Conservation (phyloP, 1,140 invertebrate species). For the Bombus ignitus region DNA sequence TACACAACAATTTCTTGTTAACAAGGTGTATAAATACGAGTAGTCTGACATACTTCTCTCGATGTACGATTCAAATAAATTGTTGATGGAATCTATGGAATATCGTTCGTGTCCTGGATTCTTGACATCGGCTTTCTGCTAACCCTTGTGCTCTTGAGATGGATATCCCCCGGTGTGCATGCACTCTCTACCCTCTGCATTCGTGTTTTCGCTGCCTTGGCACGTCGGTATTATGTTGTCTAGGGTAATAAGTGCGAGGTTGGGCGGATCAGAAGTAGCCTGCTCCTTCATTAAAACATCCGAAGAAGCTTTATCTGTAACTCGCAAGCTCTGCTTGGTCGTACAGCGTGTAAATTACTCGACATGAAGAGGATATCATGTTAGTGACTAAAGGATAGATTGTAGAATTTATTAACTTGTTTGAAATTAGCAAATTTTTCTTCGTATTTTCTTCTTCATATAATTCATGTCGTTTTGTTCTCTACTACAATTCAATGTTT, state of each 20-base stretch:
- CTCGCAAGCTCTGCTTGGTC: background rate
- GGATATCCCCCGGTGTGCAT: background rate
- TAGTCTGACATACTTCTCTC: conserved; percentile 31
- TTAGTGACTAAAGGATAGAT: background rate
- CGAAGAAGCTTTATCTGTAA: conserved; percentile 27
- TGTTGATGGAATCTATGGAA: conserved; percentile 7
- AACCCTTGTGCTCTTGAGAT: background rate
- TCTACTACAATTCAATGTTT: background rate
- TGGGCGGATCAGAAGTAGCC: conserved; percentile 20
- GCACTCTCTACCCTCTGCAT: background rate
- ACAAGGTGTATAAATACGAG: background rate
- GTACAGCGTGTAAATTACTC: conserved; percentile 5
- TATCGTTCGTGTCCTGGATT: conserved; percentile 28
- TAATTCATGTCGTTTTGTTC: background rate
- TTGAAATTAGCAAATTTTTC: background rate
- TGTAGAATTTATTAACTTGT: background rate
- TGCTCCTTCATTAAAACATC: conserved; percentile 14
- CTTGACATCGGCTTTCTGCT: conserved; percentile 25
- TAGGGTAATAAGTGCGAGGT: conserved; percentile 31
- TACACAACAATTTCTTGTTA: conserved; percentile 9
- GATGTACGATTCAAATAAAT: conserved; percentile 48
- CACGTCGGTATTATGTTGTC: conserved; percentile 39
- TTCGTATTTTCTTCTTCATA: background rate
- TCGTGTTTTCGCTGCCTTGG: conserved; percentile 21
- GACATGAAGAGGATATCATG: background rate